These are phyloP conservation scores for Ceratina australensis DNA, from an alignment of 1,140 invertebrate genomes.

Conservation along the genomic window DNA sequence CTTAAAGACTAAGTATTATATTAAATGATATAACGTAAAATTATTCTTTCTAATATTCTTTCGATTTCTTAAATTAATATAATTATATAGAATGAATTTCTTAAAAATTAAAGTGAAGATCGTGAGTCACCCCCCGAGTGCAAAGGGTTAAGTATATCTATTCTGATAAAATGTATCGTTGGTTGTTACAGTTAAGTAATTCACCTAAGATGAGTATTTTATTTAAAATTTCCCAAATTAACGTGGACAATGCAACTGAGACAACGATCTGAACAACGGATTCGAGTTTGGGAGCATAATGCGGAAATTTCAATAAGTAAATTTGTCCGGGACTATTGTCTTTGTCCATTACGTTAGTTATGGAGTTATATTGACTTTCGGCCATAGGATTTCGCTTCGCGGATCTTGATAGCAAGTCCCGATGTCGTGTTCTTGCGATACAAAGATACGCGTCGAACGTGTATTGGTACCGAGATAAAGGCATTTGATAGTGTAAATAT, in stretches of 20 bases:
- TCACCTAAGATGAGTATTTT: too few relatives aligned
- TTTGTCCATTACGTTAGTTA: slow-evolving; percentile 13
- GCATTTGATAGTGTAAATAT: slow-evolving; percentile 15
- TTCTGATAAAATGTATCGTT: too few relatives aligned
- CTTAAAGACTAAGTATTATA: too few relatives aligned
- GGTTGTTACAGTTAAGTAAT: too few relatives aligned
- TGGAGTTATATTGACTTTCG: not conserved
- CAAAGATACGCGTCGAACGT: slow-evolving; percentile 1
- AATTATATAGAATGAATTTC: too few relatives aligned
- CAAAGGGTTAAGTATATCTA: too few relatives aligned
- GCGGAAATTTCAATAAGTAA: slow-evolving; percentile 34
- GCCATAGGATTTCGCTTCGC: not conserved
- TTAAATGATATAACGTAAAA: too few relatives aligned
- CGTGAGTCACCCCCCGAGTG: too few relatives aligned
- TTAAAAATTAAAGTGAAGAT: too few relatives aligned
- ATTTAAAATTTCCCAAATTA: too few relatives aligned
- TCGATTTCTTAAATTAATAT: too few relatives aligned
- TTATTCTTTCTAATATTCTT: too few relatives aligned
- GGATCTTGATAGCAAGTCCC: not conserved
- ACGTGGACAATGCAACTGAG: not conserved
- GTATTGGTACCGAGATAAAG: slow-evolving; percentile 6
- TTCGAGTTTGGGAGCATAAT: not conserved
- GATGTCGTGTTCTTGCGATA: not conserved
- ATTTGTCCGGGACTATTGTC: not conserved
- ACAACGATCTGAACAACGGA: not conserved